Evolutionary conservation across 2,797 vertebrate species (phyloP), one percentile per base, ranked within the genome.

Genomic region (Streptopelia turtur): DNA sequence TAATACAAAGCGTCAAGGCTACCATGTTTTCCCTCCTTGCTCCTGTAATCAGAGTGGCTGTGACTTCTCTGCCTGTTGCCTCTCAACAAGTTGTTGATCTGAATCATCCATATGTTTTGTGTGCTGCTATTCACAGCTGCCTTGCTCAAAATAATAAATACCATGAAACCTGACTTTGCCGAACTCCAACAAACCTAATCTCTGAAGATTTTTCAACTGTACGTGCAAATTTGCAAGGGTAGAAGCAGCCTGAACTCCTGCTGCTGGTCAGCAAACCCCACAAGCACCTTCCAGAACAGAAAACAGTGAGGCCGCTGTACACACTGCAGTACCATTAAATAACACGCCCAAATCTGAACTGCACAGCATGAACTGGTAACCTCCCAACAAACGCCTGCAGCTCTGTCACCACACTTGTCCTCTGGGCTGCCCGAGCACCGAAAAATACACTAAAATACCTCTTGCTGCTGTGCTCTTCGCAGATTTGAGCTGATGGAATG

Each of bases 401-500:
- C n/a, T 64, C n/a, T 10, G 2, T 12, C 45, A 12, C 25, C 55
- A 8, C 15, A 1, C 22, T 3, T 43, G n/a, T 77, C 39, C 49
- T 27, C 35, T 3, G 68, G 68, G 41, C 84, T 41, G 45, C 63
- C 43, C 3, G 1, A 41, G 24, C 16, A 22, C 23, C 2, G 11
- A 27, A 68, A 53, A 68, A 57, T 1, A 5, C 21, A 4, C n/a
- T 0, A 3, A 53, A 43, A 5, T 7, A 27, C 45, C 2, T 18
- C 14, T 6, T 6, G 7, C 5, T 1, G 2, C 13, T 0, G 23
- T 2, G 1, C 16, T 9, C 28, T 14, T 6, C 5, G 56, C 1
- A 6, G 25, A 17, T 6, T 7, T 9, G 59, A 71, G 25, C 11
- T 47, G 49, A 20, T 6, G 3, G 1, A 8, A 11, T 0, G 16